Evolutionary conservation across 2,888 invertebrate species (phyloP).

Genomic region (Morpho achilles): DNA sequence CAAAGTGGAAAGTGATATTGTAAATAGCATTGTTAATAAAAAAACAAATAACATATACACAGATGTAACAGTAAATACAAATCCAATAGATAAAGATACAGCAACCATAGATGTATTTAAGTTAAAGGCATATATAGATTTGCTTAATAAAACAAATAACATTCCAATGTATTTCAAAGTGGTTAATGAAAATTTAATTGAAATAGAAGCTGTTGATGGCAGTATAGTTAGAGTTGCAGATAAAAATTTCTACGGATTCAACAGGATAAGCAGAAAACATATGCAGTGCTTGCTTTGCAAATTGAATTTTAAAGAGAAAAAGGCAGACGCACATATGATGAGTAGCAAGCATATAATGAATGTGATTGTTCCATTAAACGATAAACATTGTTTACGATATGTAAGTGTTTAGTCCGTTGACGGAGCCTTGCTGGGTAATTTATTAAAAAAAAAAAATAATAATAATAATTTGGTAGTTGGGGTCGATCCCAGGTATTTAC

Average conservation of each 20-base stretch:
- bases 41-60: background rate
- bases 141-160: slow-evolving; percentile 10
- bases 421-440: background rate
- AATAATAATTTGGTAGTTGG: background rate
- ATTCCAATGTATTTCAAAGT: slow-evolving; percentile 9
- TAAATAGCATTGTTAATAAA: too few species aligned
- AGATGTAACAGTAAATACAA: background rate
- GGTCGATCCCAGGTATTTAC: too few species aligned
- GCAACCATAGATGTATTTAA: background rate
- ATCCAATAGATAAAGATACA: too few species aligned
- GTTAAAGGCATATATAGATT: slow-evolving; percentile 11
- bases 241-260: slow-evolving; percentile 31
- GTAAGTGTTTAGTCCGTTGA: slow-evolving; percentile 20
- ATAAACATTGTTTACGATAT: slow-evolving; percentile 31
- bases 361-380: slow-evolving; percentile 26
- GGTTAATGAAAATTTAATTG: background rate
- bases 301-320: slow-evolving; percentile 7
- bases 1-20: background rate
- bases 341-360: slow-evolving; percentile 26
- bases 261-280: slow-evolving; percentile 5
- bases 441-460: background rate
- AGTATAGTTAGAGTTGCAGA: slow-evolving; percentile 24
- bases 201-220: slow-evolving; percentile 28
- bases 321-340: slow-evolving; percentile 16
- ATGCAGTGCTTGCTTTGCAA: slow-evolving; percentile 17